phyloP scores from a whole-genome alignment of 2,888 invertebrate species.

The Amitus sp. region DNA sequence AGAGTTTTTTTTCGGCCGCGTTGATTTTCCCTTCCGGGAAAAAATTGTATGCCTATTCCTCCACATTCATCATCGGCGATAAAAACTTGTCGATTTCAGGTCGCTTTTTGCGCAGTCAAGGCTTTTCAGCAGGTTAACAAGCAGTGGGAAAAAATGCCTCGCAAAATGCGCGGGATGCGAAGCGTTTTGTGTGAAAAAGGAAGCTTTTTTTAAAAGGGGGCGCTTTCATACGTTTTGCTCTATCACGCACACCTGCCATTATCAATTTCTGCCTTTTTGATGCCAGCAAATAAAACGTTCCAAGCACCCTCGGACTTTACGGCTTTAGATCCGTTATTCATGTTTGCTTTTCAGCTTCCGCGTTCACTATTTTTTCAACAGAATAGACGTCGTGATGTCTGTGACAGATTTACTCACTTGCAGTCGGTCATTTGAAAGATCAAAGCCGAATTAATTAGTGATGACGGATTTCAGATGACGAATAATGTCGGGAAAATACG shows the following conservation, averaged over 20 bases:
- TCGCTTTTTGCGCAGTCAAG: conserved; percentile 28
- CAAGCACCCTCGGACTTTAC: conserved; percentile 12
- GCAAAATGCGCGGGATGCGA: conserved; percentile 31
- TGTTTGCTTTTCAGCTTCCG: too few species aligned
- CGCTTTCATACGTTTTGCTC: conserved; percentile 14
- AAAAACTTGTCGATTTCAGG: conserved; percentile 37
- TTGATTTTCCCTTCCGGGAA: conserved; percentile 19
- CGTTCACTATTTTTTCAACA: too few species aligned
- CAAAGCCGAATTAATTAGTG: too few species aligned
- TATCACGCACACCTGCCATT: conserved; percentile 21
- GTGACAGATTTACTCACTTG: too few species aligned
- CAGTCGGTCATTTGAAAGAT: too few species aligned
- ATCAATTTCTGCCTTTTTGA: conserved; percentile 32
- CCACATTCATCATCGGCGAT: conserved; percentile 36
- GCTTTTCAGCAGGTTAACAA: conserved; percentile 39
- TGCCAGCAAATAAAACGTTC: conserved; percentile 19
- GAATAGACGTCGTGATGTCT: background rate
- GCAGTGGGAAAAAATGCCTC: conserved; percentile 25
- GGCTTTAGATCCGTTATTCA: conserved; percentile 7
- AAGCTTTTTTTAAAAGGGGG: too few species aligned
- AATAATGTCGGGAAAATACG: too few species aligned
- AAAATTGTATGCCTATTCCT: conserved; percentile 34
- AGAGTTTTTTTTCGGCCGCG: conserved; percentile 23
- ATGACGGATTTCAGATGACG: too few species aligned
- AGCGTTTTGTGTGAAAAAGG: conserved; percentile 25